A percentile compares a stretch with the other conserved stretches of the same genome.
Evolutionary conservation across 2,113 vertebrate genomes (phyloP).

Genomic region (Picathartes gymnocephalus): DNA sequence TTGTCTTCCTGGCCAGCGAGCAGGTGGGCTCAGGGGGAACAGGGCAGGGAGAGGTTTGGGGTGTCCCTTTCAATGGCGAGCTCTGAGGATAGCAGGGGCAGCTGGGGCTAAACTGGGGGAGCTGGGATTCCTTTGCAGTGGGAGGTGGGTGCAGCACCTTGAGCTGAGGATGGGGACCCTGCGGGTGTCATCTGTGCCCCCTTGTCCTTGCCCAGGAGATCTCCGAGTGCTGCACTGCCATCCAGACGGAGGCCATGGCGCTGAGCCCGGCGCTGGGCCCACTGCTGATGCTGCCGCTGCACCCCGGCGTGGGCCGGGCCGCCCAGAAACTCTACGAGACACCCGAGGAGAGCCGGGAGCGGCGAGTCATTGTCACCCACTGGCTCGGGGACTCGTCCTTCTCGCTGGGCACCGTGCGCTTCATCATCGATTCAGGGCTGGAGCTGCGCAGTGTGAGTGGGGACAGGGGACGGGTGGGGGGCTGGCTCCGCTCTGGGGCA

Average conservation of each 20-base stretch:
- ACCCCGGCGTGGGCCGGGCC: slow-evolving; percentile 64
- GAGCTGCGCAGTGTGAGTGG: slow-evolving; percentile 87
- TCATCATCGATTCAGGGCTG: slow-evolving; percentile 86
- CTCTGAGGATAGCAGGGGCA: rapidly evolving
- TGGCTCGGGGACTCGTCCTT: slow-evolving; percentile 87
- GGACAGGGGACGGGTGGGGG: rapidly evolving
- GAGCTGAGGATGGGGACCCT: rapidly evolving
- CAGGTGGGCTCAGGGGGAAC: slow-evolving; percentile 60
- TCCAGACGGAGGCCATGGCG: slow-evolving; percentile 74
- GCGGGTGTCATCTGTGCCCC: rapidly evolving
- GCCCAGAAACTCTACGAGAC: slow-evolving; percentile 79
- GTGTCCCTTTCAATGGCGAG: rapidly evolving
- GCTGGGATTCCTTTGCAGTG: not conserved
- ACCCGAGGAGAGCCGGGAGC: not conserved
- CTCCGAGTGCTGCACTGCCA: slow-evolving; percentile 66
- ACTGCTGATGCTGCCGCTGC: slow-evolving; percentile 77
- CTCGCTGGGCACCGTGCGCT: slow-evolving; percentile 78
- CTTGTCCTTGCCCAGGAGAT: slow-evolving; percentile 71
- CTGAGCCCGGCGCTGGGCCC: slow-evolving; percentile 73
- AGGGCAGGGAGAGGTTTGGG: too few relatives aligned
- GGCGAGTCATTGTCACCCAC: slow-evolving; percentile 82
- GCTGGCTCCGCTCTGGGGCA: not conserved
- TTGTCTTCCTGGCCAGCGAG: slow-evolving; percentile 81
- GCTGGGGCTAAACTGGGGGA: not conserved
- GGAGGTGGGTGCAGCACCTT: too few relatives aligned